A percentile compares a stretch with the other conserved stretches of the same genome.
These are phyloP conservation scores for Hyles euphorbiae DNA, from an alignment of 1,140 invertebrate genomes.

Conservation along the genomic window DNA sequence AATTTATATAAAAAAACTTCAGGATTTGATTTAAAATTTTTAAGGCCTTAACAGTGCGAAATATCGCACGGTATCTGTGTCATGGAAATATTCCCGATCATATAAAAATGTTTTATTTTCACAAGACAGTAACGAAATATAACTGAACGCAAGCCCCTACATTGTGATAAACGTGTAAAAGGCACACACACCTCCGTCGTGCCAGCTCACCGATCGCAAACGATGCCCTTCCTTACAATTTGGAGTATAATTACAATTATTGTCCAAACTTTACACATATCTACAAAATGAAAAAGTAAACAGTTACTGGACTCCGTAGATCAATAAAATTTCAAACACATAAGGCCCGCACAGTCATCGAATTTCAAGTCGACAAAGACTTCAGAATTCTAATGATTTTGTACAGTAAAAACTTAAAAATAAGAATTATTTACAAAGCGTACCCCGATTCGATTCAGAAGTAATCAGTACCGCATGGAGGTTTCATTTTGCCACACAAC, in stretches of 20 bases:
- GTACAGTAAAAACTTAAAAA: slow-evolving; percentile 68
- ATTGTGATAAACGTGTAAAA: no score
- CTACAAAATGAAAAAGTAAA: slow-evolving; percentile 35
- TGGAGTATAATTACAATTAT: slow-evolving; percentile 55
- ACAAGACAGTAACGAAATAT: no score
- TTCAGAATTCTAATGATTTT: slow-evolving; percentile 43
- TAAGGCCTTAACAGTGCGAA: no score
- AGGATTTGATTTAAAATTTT: no score
- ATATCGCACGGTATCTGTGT: no score
- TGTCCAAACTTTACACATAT: slow-evolving; percentile 67
- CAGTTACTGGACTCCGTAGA: slow-evolving; percentile 31
- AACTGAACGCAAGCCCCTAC: no score
- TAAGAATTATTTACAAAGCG: slow-evolving; percentile 69
- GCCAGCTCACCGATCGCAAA: neutral
- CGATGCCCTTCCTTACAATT: slow-evolving; percentile 25
- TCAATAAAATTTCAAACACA: slow-evolving; percentile 22
- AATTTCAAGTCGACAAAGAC: slow-evolving; percentile 29
- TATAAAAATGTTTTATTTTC: no score
- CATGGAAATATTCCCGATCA: no score
- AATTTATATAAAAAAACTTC: no score
- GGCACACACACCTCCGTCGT: no score
- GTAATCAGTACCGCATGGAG: slow-evolving; percentile 2
- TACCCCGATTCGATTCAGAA: slow-evolving; percentile 20
- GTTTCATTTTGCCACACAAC: slow-evolving; percentile 33
- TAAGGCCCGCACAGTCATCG: slow-evolving; percentile 32